Base-by-base conservation (phyloP, 2,797 vertebrate genomes). In the Sebastes oblongus region DNA sequence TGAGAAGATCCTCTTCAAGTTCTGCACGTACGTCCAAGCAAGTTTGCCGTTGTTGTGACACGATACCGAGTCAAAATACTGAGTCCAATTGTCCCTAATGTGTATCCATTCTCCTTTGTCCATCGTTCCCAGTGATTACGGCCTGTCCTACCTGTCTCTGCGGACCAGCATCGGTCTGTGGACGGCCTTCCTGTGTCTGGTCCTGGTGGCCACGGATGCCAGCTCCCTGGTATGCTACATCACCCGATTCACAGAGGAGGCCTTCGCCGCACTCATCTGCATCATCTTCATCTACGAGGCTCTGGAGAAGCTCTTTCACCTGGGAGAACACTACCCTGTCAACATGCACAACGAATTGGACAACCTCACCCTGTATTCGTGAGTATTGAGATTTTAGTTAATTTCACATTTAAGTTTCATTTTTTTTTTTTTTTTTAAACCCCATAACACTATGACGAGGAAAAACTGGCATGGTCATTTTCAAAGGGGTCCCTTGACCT, bases 241-340 rank as follows among this genome's bases (percentile, higher is more conserved):
- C 91, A 99, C 98, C 54, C 96, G 98, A 24, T 99, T 99, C 91
- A 99, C 98, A 20, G 98, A 99, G 88, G 98, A 99, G 88, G 97
- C 98, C 73, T 99, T 99, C 50, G 98, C 98, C 4, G 96, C 98
- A 0, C 97, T 99, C 75, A 99, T 99, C 95, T 99, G 98, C 93
- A 97, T 99, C 92, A 99, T 99, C 94, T 99, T 99, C 93, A 99
- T 99, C 92, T 99, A 99, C 0, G 98, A 99, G 93, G 98, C 98
- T 46, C 87, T 99, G 74, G 98, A 99, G 95, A 99, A 99, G 86
- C 96, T 99, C 77, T 96, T 98, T 88, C 94, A 98, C 87, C 94
- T 99, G 86, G 97, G 97, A 90, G 96, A 98, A 91, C 77, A 92
- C 46, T 99, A 96, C 89, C 95, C 96, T 8, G 96, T 98, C 92